Base-by-base conservation (phyloP, 2,113 vertebrate species). In the Odocoileus virginianus region DNA sequence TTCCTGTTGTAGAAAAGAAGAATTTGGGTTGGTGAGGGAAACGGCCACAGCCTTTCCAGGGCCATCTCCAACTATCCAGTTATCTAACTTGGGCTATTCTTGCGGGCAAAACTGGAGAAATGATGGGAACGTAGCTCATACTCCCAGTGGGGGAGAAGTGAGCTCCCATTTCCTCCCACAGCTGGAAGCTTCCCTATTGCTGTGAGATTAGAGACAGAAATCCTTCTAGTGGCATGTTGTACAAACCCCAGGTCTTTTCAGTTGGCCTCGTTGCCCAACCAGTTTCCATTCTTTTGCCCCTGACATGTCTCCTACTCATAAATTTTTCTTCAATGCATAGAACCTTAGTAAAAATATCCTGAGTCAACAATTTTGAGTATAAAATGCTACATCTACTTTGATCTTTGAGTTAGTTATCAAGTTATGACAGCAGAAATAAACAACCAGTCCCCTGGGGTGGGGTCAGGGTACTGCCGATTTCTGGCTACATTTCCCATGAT, bases 341-440 rank as follows among this genome's bases (percentile, higher is more conserved):
- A 78, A 81, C 52, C 28, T 94, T 33, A 92, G 55, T 23, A 60
- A 95, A 96, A 7, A 50, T 79, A 92, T 71, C 6, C 61, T 47
- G 81, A 43, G n/a, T 57, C 40, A 30, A 64, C 52, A 25, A 55
- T 47, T 27, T 71, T 85, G 47, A 9, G 43, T 91, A n/a, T 27
- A 43, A 88, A 95, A 61, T 81, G 33, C 23, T 21, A 43, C 36
- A 81, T 71, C 81, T 67, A 89, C 67, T 50, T 82, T 7, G 14
- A 17, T 85, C 45, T 97, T 89, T 87, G 25, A 27, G 78, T 95
- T 96, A 43, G 27, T 88, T 36, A 95, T 58, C 17, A 82, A 76
- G 19, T 55, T 81, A 61, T 71, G 7, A 94, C 12, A 76, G 25
- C 19, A 94, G 55, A 94, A 94, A 95, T 84, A 71, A 95, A 92